These are phyloP conservation scores for Laticauda colubrina DNA, from an alignment of 2,113 vertebrate genomes.

Conservation along the genomic window DNA sequence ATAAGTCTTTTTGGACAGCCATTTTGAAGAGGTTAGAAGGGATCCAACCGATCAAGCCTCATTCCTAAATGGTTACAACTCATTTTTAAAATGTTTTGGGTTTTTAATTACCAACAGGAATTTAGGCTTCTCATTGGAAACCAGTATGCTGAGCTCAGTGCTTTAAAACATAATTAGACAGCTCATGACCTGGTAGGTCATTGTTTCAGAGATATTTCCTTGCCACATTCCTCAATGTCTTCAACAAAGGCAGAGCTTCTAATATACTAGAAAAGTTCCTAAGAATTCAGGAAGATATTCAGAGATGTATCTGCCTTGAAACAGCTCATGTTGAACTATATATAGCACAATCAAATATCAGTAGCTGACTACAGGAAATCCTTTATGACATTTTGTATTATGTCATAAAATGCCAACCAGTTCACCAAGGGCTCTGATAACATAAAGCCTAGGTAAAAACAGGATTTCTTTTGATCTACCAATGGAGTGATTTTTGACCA, in stretches of 20 bases:
- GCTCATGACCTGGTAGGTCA: background rate
- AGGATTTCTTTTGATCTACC: constrained; percentile 27
- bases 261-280: background rate
- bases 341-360: background rate
- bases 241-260: background rate
- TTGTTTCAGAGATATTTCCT: background rate
- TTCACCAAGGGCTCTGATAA: background rate
- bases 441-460: constrained; percentile 30
- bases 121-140: background rate
- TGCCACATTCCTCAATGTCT: background rate
- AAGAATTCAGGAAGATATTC: background rate
- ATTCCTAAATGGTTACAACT: background rate
- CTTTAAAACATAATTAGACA: background rate
- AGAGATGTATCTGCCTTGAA: background rate
- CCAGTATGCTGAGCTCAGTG: background rate
- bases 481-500: constrained; percentile 29
- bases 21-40: background rate
- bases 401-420: background rate
- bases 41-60: background rate
- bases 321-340: background rate
- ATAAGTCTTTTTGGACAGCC: background rate
- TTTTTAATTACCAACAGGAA: background rate
- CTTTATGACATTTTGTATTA: background rate
- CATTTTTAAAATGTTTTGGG: background rate
- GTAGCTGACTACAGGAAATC: background rate